A percentile compares a stretch with the other conserved stretches of the same genome.
phyloP scores from a whole-genome alignment of 2,797 vertebrate genomes.

The Cuniculus paca region DNA sequence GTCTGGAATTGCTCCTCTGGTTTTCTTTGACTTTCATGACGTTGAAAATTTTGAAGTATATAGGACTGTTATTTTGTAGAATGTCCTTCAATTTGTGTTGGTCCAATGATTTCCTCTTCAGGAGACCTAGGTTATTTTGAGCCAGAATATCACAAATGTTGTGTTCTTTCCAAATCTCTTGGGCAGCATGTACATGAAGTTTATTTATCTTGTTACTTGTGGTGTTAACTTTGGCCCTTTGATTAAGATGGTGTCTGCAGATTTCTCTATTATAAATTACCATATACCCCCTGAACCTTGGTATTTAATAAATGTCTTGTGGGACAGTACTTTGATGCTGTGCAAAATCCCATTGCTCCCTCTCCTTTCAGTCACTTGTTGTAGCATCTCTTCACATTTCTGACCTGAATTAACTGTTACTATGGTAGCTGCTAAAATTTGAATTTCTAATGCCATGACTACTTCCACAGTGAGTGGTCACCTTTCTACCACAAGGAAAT shows the following conservation, averaged over 20 bases:
- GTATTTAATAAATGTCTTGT: background rate
- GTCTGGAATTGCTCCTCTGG: background rate
- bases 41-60: background rate
- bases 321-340: background rate
- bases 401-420: background rate
- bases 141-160: background rate
- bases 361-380: background rate
- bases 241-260: background rate
- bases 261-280: background rate
- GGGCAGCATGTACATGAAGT: background rate
- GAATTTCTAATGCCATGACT: background rate
- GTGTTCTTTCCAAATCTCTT: background rate
- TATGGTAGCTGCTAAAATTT: background rate
- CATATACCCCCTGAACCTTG: background rate
- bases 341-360: background rate
- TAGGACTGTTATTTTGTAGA: background rate
- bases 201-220: background rate
- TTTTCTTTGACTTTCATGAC: slow-evolving; percentile 18
- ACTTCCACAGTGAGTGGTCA: background rate
- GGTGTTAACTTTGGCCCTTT: background rate
- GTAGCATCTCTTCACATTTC: background rate
- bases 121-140: background rate
- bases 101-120: background rate
- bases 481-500: background rate
- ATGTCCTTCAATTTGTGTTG: background rate